These are phyloP conservation scores for Mesaphorura yosii DNA, from an alignment of 1,140 invertebrate genomes.

Conservation along the genomic window DNA sequence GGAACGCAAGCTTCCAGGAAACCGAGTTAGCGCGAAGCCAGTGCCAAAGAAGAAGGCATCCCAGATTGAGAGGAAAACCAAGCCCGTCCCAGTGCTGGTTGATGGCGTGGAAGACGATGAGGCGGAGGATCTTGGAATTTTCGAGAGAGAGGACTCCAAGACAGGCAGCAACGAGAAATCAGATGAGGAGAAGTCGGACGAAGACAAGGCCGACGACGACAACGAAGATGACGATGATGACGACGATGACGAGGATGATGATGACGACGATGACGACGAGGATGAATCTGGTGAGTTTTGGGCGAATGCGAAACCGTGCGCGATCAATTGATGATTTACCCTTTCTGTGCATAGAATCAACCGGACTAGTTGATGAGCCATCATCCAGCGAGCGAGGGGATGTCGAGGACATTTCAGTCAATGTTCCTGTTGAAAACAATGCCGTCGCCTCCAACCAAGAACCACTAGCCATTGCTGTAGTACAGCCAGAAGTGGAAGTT, in stretches of 20 bases:
- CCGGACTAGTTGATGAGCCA: slow-evolving; percentile 27
- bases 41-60: slow-evolving; percentile 7
- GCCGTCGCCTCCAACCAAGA: slow-evolving; percentile 12
- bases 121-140: slow-evolving; percentile 30
- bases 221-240: slow-evolving; percentile 24
- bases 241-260: slow-evolving; percentile 18
- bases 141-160: slow-evolving; percentile 15
- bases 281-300: slow-evolving; percentile 14
- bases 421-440: slow-evolving; percentile 17
- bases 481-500: slow-evolving; percentile 22
- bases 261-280: slow-evolving; percentile 18
- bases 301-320: too few relatives aligned
- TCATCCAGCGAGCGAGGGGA: slow-evolving; percentile 26
- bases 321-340: too few relatives aligned
- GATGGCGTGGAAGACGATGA: slow-evolving; percentile 31
- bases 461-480: slow-evolving; percentile 30
- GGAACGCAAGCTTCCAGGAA: slow-evolving; percentile 10
- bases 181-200: slow-evolving; percentile 20
- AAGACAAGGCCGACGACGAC: slow-evolving; percentile 20
- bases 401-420: slow-evolving; percentile 18
- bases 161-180: slow-evolving; percentile 20
- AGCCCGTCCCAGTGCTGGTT: slow-evolving; percentile 25
- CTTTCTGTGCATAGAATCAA: slow-evolving; percentile 11
- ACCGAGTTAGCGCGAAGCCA: not conserved
- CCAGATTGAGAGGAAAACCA: slow-evolving; percentile 6